Base-by-base conservation (phyloP, 1,140 invertebrate species). In the Pseudomyrmex gracilis region DNA sequence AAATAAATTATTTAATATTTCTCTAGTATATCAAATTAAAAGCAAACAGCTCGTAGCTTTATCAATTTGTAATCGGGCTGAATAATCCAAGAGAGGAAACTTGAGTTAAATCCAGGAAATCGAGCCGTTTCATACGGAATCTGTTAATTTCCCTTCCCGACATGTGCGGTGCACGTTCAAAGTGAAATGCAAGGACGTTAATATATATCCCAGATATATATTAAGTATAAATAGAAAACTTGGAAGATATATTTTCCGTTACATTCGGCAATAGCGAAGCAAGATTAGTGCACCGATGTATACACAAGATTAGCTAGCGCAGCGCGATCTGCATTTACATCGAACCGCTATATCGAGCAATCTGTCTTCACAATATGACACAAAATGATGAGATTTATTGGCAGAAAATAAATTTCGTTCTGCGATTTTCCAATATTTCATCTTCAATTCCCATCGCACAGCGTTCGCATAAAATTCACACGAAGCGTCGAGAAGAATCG, bases 341-440 rank as follows among this genome's bases (percentile, higher is more conserved):
- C 53, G 24, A 53, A 77, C 4, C 12, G 61, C 55, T 58, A 70
- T 71, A 80, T 80, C 76, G 66, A 9, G 53, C 53, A 80, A 80
- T 80, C 76, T 43, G 53, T 80, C 76, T 80, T 80, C 55, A 58
- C 66, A 80, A 80, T 71, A 24, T 70, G 76, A 80, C 76, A 71
- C 45, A 43, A 58, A 80, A 80, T 80, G 53, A 80, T 57, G 66
- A 70, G 53, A 80, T 80, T 70, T 80, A 70, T 71, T 80, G 53
- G 76, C 76, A 47, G 66, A 80, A 80, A 80, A 80, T 80, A 80
- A 80, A 80, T 80, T 80, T 80, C 76, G 66, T 70, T 58, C n/a
- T 24, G 57, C 43, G 66, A 71, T 58, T 80, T 80, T 80, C 20
- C 76, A 58, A 80, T 80, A 80, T 80, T 80, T 71, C 66, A 80